Percentiles rank a stretch among this genome's conserved stretches.
These are phyloP conservation scores for Phylloscopus collybita DNA, from an alignment of 2,797 vertebrate genomes.

Conservation along the genomic window DNA sequence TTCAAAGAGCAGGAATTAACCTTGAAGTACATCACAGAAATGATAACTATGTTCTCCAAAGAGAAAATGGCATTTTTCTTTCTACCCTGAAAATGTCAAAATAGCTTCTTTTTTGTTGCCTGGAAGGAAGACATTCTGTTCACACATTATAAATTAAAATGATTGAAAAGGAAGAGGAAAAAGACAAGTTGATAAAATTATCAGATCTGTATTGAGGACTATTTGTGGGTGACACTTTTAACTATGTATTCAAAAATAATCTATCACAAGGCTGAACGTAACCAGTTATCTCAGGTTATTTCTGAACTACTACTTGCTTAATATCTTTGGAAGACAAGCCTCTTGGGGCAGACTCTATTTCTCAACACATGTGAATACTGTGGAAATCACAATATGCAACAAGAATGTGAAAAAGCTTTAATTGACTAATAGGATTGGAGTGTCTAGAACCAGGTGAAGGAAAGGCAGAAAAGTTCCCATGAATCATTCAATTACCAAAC, in stretches of 20 bases:
- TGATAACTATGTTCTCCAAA: not conserved
- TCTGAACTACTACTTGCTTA: not conserved
- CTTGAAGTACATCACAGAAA: not conserved
- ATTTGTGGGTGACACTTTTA: not conserved
- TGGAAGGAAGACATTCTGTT: not conserved
- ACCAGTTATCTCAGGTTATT: not conserved
- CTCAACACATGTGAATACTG: not conserved
- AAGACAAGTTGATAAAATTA: constrained; percentile 15
- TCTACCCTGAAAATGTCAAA: not conserved
- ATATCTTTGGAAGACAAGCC: not conserved
- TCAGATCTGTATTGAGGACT: not conserved
- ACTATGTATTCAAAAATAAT: not conserved
- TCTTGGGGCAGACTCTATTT: not conserved
- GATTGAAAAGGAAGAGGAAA: not conserved
- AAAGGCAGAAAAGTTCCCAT: not conserved
- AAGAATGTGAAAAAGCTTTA: not conserved
- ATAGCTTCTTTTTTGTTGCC: not conserved
- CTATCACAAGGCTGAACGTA: not conserved
- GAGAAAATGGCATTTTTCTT: not conserved
- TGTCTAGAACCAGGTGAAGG: not conserved
- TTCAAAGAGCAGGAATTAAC: not conserved
- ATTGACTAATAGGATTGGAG: not conserved
- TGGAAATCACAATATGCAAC: not conserved
- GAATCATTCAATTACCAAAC: not conserved
- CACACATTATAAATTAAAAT: not conserved